Base-by-base conservation (phyloP, 2,888 invertebrate species). In the Hartigia nigra region DNA sequence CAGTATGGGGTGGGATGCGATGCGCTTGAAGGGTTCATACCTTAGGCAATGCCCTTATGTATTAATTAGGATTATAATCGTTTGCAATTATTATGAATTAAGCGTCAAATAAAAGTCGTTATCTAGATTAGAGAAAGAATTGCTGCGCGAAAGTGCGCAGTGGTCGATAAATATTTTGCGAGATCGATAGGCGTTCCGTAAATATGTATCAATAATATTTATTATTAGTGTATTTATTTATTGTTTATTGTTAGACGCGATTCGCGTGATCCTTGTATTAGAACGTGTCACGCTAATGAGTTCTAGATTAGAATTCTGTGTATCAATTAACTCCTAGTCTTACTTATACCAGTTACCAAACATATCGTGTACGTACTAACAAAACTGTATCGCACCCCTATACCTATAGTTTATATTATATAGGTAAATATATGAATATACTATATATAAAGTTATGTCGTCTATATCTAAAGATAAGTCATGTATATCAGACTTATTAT, bases 291-390 rank as follows among this genome's bases (percentile, higher is more conserved):
- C 55, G 55, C 23, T 55, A 55, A 55, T 55, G 55, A 55, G 55
- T 55, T 55, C 55, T 55, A 55, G 55, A 23, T 55, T 55, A 55
- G 55, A 55, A 55, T 55, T 55, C 39, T 14, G 23, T 55, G 39
- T 55, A 55, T 55, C 39, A 23, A 85, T 85, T 86, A 88, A 88
- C 87, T 82, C 55, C 87, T 88, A 88, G 88, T 88, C 87, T 86
- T 86, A 87, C 81, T 79, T 79, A 79, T 84, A 84, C 80, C 85
- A 85, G 86, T 87, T 87, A 86, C 87, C 87, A 86, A 85, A 86
- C 86, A 86, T 84, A 83, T 87, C 84, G 83, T 81, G 76, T 83
- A 82, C 77, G 79, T 80, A 83, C 82, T 84, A 83, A 83, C 85
- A 81, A 72, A 79, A 81, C 78, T 78, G 55, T 78, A 78, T 70